Conservation (phyloP, 2,888 invertebrate species). For the Muschampia plurimacula region DNA sequence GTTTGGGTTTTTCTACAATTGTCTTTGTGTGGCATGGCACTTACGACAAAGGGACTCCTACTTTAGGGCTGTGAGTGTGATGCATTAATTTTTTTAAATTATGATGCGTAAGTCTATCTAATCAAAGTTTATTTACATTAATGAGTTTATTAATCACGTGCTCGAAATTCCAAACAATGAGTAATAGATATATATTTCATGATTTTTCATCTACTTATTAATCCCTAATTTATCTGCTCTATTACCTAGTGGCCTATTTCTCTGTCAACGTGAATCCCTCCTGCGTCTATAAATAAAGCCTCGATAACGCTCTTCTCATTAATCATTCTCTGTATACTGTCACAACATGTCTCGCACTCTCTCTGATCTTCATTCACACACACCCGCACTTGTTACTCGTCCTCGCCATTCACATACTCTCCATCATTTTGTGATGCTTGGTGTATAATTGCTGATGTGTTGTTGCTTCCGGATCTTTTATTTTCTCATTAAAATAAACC, state of each 20-base stretch:
- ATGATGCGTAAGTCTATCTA: no score
- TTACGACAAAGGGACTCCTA: no score
- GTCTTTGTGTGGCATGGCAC: no score
- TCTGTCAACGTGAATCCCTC: constrained; percentile 65
- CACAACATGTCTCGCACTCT: constrained; percentile 74
- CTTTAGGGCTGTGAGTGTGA: no score
- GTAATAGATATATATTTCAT: background rate
- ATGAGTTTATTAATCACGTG: background rate
- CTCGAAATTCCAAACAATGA: background rate
- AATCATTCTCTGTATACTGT: constrained; percentile 75
- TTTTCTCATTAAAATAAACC: background rate
- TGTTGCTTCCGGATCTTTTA: constrained; percentile 57
- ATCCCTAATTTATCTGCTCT: constrained; percentile 17
- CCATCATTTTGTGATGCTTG: constrained; percentile 50
- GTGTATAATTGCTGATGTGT: constrained; percentile 36
- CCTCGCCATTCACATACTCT: constrained; percentile 56
- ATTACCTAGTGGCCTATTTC: constrained; percentile 40
- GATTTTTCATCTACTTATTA: constrained; percentile 15
- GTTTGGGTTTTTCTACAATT: no score
- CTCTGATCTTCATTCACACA: constrained; percentile 65
- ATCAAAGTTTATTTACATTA: background rate
- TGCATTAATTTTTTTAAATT: no score
- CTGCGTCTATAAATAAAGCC: constrained; percentile 71
- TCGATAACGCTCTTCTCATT: constrained; percentile 72
- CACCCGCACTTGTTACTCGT: constrained; percentile 6